Evolutionary conservation across 2,888 invertebrate genomes (phyloP).

Genomic region (Hoplodrina ambigua): DNA sequence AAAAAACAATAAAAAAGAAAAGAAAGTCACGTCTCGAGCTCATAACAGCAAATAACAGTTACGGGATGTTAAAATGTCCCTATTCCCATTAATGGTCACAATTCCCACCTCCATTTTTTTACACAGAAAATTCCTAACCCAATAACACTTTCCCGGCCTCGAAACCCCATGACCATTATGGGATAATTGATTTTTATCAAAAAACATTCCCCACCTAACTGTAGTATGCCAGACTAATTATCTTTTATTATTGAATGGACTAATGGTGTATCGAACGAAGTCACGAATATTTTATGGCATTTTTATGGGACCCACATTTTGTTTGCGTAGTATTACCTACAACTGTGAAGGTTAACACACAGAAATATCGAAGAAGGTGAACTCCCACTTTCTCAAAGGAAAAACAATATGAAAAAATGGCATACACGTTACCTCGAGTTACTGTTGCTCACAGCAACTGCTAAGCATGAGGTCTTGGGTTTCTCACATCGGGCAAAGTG

Average conservation of each 20-base stretch:
- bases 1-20: background rate
- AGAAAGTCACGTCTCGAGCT: background rate
- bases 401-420: no score
- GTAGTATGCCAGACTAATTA: conserved; percentile 57
- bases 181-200: background rate
- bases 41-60: background rate
- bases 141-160: background rate
- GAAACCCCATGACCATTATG: background rate
- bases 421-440: no score
- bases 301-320: conserved; percentile 51
- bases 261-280: conserved; percentile 65
- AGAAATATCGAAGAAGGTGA: conserved; percentile 20
- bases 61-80: background rate
- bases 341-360: background rate
- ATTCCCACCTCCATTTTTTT: background rate
- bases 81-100: background rate
- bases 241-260: conserved; percentile 71
- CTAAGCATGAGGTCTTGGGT: no score
- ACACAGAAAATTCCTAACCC: background rate
- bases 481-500: no score
- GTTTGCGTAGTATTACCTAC: conserved; percentile 37
- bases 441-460: no score
- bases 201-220: background rate
- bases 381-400: background rate
- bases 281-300: conserved; percentile 64